Evolutionary conservation across 2,797 vertebrate species (phyloP).

Genomic region (Taeniopygia guttata): DNA sequence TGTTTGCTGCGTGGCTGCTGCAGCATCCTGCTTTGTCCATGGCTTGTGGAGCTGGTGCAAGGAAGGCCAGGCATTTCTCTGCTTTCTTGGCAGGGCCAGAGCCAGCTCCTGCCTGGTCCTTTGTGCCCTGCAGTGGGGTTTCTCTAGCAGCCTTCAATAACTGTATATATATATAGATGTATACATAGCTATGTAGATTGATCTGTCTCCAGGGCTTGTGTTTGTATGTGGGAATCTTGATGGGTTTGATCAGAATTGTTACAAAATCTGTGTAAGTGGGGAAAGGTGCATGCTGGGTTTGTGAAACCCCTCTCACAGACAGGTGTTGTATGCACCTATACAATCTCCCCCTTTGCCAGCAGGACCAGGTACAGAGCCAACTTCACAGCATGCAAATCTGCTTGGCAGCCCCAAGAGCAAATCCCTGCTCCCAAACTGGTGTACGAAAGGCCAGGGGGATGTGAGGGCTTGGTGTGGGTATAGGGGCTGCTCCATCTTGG

Average conservation of each 20-base stretch:
- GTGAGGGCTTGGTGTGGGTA: no score
- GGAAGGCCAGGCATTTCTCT: neutral
- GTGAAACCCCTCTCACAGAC: neutral
- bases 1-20: neutral
- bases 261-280: fast-evolving
- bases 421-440: neutral
- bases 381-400: fast-evolving
- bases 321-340: fast-evolving
- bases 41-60: fast-evolving
- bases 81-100: neutral
- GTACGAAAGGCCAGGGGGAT: neutral
- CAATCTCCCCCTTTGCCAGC: neutral
- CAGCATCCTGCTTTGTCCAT: fast-evolving
- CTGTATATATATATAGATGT: no score
- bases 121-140: neutral
- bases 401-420: neutral
- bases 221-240: fast-evolving
- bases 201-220: neutral
- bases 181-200: neutral
- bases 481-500: fast-evolving
- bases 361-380: neutral
- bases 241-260: fast-evolving
- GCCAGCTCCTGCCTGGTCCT: neutral
- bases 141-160: neutral
- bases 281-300: fast-evolving